phyloP scores from a whole-genome alignment of 2,113 vertebrate species.

The Nymphicus hollandicus region DNA sequence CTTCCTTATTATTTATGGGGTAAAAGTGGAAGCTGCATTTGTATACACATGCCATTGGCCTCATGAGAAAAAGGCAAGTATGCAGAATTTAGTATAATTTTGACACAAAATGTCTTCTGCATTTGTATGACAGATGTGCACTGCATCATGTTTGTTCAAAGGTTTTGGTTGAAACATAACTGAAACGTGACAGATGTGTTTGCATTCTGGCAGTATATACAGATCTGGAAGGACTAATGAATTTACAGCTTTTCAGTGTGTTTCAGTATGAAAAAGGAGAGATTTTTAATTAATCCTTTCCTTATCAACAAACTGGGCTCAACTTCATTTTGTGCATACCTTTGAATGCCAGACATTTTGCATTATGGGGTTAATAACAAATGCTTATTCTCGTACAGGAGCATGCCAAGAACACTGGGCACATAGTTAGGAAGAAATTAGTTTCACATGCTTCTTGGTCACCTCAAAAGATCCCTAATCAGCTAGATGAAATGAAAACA shows the following conservation, averaged over 20 bases:
- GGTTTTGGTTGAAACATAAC: background rate
- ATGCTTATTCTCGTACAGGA: slow-evolving; percentile 33
- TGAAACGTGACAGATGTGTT: background rate
- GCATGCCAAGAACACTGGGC: slow-evolving; percentile 54
- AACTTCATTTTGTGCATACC: background rate
- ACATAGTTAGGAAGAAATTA: slow-evolving; percentile 57
- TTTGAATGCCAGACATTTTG: slow-evolving; percentile 36
- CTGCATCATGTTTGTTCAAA: background rate
- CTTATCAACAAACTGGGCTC: background rate
- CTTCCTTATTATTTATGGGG: background rate
- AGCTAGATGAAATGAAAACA: slow-evolving; percentile 50
- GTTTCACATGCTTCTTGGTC: slow-evolving; percentile 59
- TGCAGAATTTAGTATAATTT: background rate
- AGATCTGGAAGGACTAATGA: background rate
- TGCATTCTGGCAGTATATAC: background rate
- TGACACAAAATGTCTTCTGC: background rate
- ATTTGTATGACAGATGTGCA: background rate
- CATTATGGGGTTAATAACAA: slow-evolving; percentile 54
- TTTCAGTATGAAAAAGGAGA: background rate
- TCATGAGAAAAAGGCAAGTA: background rate
- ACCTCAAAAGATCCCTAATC: slow-evolving; percentile 60
- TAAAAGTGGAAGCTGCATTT: background rate
- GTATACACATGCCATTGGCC: background rate
- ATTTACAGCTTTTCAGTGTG: background rate
- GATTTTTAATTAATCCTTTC: background rate